Conservation (phyloP, 2,113 vertebrate species). For the Cochlearius cochlearius region DNA sequence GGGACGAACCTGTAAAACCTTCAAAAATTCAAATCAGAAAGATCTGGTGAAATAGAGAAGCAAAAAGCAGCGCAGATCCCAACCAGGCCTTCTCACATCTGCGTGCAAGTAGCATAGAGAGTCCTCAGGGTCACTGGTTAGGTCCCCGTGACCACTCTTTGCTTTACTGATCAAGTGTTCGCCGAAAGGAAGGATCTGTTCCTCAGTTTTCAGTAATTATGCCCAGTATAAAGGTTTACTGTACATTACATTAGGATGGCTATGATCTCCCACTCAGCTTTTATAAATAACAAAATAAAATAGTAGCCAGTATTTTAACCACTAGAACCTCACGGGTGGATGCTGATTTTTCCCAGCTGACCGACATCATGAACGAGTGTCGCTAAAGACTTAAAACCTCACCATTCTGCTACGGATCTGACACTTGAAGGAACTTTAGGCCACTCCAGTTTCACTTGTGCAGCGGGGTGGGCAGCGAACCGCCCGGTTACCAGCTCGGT, state of each 20-base stretch:
- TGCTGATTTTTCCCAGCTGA: background rate
- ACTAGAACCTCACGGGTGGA: background rate
- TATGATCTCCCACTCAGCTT: background rate
- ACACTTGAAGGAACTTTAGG: slow-evolving; percentile 55
- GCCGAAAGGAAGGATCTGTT: background rate
- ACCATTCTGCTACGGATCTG: slow-evolving; percentile 63
- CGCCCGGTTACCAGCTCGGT: slow-evolving; percentile 74
- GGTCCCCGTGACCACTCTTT: background rate
- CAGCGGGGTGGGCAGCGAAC: slow-evolving; percentile 69
- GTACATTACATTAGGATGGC: background rate
- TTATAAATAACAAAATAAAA: background rate
- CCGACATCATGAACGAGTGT: rapidly evolving
- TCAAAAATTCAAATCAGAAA: slow-evolving; percentile 21
- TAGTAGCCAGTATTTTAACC: background rate
- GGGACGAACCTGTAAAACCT: slow-evolving; percentile 70
- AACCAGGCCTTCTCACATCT: background rate
- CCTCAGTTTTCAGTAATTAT: background rate
- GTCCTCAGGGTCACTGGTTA: background rate
- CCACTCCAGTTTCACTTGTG: slow-evolving; percentile 72
- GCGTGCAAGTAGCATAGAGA: background rate
- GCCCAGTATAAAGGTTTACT: background rate
- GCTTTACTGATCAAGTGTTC: background rate
- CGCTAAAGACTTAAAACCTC: slow-evolving; percentile 1
- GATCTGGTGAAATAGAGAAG: background rate
- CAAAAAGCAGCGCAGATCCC: background rate